Evolutionary conservation across 2,113 vertebrate species (phyloP).

Genomic region (Triplophysa tibetana): DNA sequence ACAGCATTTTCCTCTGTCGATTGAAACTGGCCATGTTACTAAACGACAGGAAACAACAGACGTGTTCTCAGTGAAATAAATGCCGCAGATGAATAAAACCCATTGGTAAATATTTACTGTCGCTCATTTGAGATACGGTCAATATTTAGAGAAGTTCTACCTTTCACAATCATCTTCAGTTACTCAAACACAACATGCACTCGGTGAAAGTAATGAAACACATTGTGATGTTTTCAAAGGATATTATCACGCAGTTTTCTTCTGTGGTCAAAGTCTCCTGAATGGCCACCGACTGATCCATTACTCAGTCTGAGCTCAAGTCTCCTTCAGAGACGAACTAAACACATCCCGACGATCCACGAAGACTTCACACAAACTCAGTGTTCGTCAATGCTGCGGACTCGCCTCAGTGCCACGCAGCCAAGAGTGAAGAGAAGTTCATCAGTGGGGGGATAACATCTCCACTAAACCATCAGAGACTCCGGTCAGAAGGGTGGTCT

Average conservation of each 20-base stretch:
- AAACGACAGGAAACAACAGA: too few species aligned
- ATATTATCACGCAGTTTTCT: conserved; percentile 85
- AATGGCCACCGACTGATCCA: conserved; percentile 92
- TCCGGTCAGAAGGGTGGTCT: not conserved
- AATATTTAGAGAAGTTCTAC: not conserved
- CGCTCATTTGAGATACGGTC: too few species aligned
- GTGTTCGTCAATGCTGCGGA: conserved; percentile 41
- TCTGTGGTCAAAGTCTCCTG: conserved; percentile 80
- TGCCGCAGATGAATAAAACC: too few species aligned
- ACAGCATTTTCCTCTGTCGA: too few species aligned
- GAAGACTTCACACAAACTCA: not conserved
- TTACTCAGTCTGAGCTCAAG: conserved; percentile 46
- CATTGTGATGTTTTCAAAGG: conserved; percentile 65
- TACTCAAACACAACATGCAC: not conserved
- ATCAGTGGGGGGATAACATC: too few species aligned
- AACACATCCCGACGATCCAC: too few species aligned
- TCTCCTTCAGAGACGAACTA: not conserved
- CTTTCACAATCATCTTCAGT: not conserved
- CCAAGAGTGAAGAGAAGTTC: not conserved
- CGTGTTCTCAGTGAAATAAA: too few species aligned
- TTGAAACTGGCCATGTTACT: too few species aligned
- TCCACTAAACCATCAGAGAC: not conserved
- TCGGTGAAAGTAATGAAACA: not conserved
- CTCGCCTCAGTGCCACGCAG: conserved; percentile 68
- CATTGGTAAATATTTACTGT: too few species aligned